phyloP scores from a whole-genome alignment of 2,113 vertebrate genomes.

The Eublepharis macularius region DNA sequence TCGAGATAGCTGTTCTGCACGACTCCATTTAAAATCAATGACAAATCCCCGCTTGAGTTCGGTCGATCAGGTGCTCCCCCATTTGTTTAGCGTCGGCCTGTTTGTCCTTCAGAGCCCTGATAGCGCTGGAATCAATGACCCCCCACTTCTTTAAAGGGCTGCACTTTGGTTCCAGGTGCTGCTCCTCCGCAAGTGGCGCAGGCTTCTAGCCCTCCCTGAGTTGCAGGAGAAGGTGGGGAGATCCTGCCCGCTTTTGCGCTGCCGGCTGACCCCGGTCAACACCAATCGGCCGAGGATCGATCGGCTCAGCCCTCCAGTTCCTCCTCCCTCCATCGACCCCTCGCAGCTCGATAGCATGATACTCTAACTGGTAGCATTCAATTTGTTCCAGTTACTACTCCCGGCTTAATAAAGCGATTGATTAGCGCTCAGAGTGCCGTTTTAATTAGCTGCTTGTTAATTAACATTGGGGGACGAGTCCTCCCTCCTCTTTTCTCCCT shows the following conservation, averaged over 20 bases:
- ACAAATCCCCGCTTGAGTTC: background rate
- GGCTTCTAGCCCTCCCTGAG: background rate
- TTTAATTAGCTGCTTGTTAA: constrained; percentile 88
- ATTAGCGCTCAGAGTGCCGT: constrained; percentile 84
- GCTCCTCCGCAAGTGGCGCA: background rate
- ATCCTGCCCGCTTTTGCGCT: background rate
- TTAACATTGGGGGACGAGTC: constrained; percentile 78
- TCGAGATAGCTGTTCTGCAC: background rate
- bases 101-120: background rate
- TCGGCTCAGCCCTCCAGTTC: constrained; percentile 67
- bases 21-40: background rate
- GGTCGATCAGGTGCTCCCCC: background rate
- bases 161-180: background rate
- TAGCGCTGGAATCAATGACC: background rate
- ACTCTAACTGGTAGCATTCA: constrained; percentile 82
- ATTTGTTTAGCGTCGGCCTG: background rate
- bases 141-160: background rate
- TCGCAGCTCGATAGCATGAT: constrained; percentile 75
- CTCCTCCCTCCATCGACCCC: constrained; percentile 75
- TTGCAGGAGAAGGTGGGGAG: background rate
- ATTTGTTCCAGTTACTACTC: constrained; percentile 79
- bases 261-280: constrained; percentile 37
- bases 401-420: constrained; percentile 85
- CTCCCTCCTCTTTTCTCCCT: constrained; percentile 9
- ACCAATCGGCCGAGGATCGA: constrained; percentile 45